phyloP scores from a whole-genome alignment of 1,140 invertebrate genomes.

The Polyergus mexicanus region DNA sequence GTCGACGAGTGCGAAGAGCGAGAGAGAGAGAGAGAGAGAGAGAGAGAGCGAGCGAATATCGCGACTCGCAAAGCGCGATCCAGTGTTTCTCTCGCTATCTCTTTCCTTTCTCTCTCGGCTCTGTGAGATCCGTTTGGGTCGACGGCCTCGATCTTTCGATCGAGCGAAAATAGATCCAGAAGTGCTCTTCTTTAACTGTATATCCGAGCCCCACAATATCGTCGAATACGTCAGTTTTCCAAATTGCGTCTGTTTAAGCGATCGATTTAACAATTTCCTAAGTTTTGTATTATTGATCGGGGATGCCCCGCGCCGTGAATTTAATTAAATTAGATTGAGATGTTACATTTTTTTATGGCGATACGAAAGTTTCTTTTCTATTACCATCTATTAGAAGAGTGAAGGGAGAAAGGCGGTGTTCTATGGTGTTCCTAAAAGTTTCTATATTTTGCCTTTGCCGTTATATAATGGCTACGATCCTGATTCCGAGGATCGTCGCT shows the following conservation, averaged over 20 bases:
- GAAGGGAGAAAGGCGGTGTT: no score
- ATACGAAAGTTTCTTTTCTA: background rate
- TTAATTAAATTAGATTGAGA: background rate
- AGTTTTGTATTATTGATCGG: background rate
- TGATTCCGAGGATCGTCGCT: conserved; percentile 14
- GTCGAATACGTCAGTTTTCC: conserved; percentile 36
- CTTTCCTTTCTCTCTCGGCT: conserved; percentile 42
- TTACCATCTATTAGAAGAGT: background rate
- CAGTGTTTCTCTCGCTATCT: conserved; percentile 30
- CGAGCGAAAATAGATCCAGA: conserved; percentile 76
- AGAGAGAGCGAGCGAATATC: conserved; percentile 48
- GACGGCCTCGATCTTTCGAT: conserved; percentile 77
- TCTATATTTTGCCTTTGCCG: background rate
- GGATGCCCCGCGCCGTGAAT: background rate
- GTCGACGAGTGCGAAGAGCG: conserved; percentile 30
- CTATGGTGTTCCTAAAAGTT: background rate
- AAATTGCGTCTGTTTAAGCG: background rate
- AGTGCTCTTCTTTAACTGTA: conserved; percentile 74
- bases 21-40: background rate
- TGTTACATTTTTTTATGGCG: background rate
- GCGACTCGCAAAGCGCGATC: conserved; percentile 41
- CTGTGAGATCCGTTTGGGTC: conserved; percentile 73
- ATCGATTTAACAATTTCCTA: background rate
- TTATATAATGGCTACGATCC: background rate
- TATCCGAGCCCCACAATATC: conserved; percentile 65